Evolutionary conservation across 1,140 invertebrate species (phyloP), one percentile per base, ranked within the genome.

Genomic region (Pseudomyrmex dendroicus): DNA sequence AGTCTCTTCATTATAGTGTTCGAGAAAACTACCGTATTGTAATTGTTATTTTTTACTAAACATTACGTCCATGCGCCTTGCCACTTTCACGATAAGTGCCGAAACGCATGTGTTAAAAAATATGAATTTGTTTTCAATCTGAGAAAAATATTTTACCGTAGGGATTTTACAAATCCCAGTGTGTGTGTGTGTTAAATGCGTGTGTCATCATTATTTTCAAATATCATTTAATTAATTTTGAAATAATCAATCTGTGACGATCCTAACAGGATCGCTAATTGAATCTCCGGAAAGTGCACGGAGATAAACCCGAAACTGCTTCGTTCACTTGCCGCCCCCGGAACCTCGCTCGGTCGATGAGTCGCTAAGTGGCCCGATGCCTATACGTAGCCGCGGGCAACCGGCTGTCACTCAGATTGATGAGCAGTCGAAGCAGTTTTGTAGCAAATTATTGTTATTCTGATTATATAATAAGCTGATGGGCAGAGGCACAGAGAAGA

Each of bases 391-490:
- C 90, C 89, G 17, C 77, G 61, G 89, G 91, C 91, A 82, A 87
- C 52, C 84, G 62, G 80, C 88, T 91, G 92, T 92, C 91, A 92
- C 86, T 46, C 84, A 83, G 91, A 94, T 93, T 91, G 92, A 94
- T 91, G 90, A 91, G 91, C 84, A 89, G 88, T 91, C 90, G 88
- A 89, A 89, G 78, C 84, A 68, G 77, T 89, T 90, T 86, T 85
- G 77, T 83, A 90, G 86, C 92, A 94, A 80, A 93, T 93, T 93
- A 93, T 93, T 92, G 89, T 91, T 91, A 92, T 93, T 93, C 90
- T 91, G 90, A 93, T 93, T 93, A 92, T 85, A 90, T 93, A 93
- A 93, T 93, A 91, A 93, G 90, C 87, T 82, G 46, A 82, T 56
- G 82, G 62, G 56, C 50, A 46, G 63, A 50, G 68, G 61, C 77